Evolutionary conservation across 2,113 vertebrate species (phyloP).

Genomic region (Muscicapa adusta): DNA sequence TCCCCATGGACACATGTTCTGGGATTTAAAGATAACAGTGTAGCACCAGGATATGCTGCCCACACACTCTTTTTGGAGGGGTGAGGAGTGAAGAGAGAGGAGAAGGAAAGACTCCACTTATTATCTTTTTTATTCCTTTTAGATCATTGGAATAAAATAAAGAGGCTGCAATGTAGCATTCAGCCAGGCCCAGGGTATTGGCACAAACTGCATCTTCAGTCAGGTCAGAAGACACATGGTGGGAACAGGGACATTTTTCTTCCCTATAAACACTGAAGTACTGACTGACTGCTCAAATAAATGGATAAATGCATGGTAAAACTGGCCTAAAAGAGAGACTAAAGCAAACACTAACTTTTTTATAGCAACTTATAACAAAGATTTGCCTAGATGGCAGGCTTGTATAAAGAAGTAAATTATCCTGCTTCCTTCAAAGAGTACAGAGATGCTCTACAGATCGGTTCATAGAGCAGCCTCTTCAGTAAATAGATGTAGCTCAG

Average conservation of each 20-base stretch:
- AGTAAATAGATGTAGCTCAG: not conserved
- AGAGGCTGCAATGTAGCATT: not conserved
- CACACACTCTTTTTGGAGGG: not conserved
- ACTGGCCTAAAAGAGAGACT: not conserved
- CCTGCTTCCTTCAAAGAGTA: not conserved
- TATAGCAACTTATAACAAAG: slow-evolving; percentile 20
- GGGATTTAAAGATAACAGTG: not conserved
- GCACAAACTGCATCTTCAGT: not conserved
- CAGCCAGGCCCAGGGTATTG: not conserved
- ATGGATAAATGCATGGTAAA: not conserved
- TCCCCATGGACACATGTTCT: not conserved
- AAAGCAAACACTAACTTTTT: slow-evolving; percentile 34
- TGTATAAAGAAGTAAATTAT: slow-evolving; percentile 59
- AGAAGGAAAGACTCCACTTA: not conserved
- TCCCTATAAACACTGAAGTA: not conserved
- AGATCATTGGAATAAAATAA: not conserved
- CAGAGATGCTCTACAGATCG: not conserved
- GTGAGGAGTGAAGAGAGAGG: not conserved
- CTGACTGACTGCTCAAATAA: not conserved
- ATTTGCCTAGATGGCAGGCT: slow-evolving; percentile 65
- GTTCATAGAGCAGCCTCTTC: not conserved
- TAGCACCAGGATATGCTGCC: not conserved
- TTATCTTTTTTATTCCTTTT: not conserved
- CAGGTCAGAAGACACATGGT: not conserved
- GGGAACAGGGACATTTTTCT: not conserved